phyloP scores from a whole-genome alignment of 2,888 invertebrate species.

The Nasonovia ribisnigri region DNA sequence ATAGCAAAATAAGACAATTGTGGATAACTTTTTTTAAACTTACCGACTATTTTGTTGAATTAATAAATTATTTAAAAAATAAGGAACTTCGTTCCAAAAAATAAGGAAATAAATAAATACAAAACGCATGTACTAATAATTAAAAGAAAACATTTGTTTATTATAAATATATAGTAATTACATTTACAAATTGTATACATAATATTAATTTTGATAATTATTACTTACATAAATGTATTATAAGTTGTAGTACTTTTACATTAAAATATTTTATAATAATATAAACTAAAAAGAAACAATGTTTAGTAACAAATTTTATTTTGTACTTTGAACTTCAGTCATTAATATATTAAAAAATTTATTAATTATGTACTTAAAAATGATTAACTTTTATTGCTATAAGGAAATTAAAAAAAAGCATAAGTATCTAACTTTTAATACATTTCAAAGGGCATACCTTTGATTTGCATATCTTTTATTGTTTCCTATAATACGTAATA shows the following conservation, averaged over 20 bases:
- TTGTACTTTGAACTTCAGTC: conserved; percentile 4
- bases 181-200: conserved; percentile 7
- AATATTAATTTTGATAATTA: background rate
- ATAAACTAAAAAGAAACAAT: too few relatives aligned
- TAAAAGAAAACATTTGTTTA: background rate
- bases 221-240: background rate
- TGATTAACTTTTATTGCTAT: background rate
- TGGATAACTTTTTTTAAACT: too few relatives aligned
- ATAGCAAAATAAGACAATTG: background rate
- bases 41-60: too few relatives aligned
- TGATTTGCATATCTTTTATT: conserved; percentile 4
- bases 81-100: too few relatives aligned
- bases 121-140: too few relatives aligned
- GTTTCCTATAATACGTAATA: too few relatives aligned
- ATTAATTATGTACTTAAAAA: background rate
- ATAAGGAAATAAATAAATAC: too few relatives aligned
- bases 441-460: background rate
- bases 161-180: too few relatives aligned
- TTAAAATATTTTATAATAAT: too few relatives aligned
- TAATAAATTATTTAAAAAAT: conserved; percentile 12
- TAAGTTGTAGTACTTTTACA: background rate
- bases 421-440: background rate
- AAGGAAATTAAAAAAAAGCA: conserved; percentile 7
- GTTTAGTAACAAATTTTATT: background rate
- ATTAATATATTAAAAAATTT: background rate